Conservation (phyloP, 2,797 vertebrate genomes). For the Micropoecilia bifurca region DNA sequence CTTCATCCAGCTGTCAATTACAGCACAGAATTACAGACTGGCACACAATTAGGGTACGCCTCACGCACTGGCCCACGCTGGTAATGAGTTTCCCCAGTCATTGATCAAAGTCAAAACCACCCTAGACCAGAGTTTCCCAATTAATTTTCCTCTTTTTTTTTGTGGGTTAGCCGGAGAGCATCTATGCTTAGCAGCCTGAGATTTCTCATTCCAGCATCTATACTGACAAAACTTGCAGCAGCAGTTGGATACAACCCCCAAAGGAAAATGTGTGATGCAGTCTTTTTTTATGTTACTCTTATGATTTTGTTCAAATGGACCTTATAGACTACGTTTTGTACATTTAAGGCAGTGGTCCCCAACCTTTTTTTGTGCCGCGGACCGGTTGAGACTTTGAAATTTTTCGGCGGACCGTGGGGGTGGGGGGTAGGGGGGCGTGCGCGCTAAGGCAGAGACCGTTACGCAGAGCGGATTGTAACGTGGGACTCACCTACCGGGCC, state of each 20-base stretch:
- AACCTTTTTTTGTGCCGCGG: too few species aligned
- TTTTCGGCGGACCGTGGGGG: too few species aligned
- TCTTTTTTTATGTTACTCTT: slow-evolving; percentile 9
- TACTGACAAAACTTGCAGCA: slow-evolving; percentile 37
- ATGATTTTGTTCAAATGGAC: background rate
- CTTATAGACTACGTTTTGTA: background rate
- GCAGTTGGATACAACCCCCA: slow-evolving; percentile 15
- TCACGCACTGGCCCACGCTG: slow-evolving; percentile 69
- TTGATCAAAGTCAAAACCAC: slow-evolving; percentile 85
- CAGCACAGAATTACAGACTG: slow-evolving; percentile 74
- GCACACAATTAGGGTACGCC: slow-evolving; percentile 77
- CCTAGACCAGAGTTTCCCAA: slow-evolving; percentile 74
- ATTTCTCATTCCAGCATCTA: slow-evolving; percentile 27
- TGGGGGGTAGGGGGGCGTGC: too few species aligned
- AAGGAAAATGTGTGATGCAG: slow-evolving; percentile 7
- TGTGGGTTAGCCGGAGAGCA: slow-evolving; percentile 42
- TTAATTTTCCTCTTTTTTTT: slow-evolving; percentile 61
- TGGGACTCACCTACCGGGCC: too few species aligned
- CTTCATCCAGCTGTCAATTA: slow-evolving; percentile 84
- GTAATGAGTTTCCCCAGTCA: slow-evolving; percentile 84
- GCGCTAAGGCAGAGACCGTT: too few species aligned
- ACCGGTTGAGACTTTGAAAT: too few species aligned
- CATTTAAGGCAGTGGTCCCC: too few species aligned
- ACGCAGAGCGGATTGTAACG: too few species aligned
- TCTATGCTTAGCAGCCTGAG: slow-evolving; percentile 49